Evolutionary conservation across 1,140 invertebrate species (phyloP).

Genomic region (Pseudobourletiella spinata): DNA sequence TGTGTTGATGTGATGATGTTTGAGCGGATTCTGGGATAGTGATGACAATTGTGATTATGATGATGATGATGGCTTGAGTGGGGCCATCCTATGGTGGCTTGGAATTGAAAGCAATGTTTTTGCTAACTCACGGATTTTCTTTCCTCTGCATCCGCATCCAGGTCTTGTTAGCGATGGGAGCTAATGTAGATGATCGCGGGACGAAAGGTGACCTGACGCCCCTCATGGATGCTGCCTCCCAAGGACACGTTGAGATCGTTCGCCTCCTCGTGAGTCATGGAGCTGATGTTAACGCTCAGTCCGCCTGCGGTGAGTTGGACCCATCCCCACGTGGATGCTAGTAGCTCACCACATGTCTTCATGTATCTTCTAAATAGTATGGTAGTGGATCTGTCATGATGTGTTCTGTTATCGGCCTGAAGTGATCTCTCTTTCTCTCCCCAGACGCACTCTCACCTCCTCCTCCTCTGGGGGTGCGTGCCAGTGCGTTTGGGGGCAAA

Average conservation of each 20-base stretch:
- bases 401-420: slow-evolving; percentile 5
- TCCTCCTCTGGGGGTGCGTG: too few relatives aligned
- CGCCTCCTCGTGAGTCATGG: slow-evolving; percentile 79
- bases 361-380: background rate
- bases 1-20: background rate
- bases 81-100: too few relatives aligned
- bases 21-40: background rate
- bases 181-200: slow-evolving; percentile 92
- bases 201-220: slow-evolving; percentile 93
- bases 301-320: slow-evolving; percentile 67
- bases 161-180: slow-evolving; percentile 91
- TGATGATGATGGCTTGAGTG: too few relatives aligned
- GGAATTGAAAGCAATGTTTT: too few relatives aligned
- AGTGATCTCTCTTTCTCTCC: too few relatives aligned
- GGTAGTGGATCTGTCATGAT: background rate
- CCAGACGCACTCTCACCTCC: too few relatives aligned
- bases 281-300: slow-evolving; percentile 93
- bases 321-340: too few relatives aligned
- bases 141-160: too few relatives aligned
- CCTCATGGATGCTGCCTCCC: slow-evolving; percentile 91
- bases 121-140: too few relatives aligned
- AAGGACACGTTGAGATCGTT: slow-evolving; percentile 90
- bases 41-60: too few relatives aligned
- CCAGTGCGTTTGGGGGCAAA: too few relatives aligned
- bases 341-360: too few relatives aligned